Percentiles rank a stretch among this genome's conserved stretches.
Evolutionary conservation across 2,888 invertebrate species (phyloP).

Genomic region (Dichetophora obliterata): DNA sequence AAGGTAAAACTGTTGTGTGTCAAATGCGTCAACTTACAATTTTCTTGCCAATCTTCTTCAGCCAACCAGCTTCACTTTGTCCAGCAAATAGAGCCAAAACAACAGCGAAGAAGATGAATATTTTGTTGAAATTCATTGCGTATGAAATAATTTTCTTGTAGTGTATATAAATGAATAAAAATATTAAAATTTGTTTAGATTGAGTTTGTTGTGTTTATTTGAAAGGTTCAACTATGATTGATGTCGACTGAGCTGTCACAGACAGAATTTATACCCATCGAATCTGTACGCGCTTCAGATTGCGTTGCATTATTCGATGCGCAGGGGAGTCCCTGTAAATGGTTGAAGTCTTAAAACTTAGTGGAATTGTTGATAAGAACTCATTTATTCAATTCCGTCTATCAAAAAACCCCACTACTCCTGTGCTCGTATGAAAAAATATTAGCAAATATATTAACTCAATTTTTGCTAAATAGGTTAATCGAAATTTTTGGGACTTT

Average conservation of each 20-base stretch:
- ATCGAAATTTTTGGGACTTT: no score
- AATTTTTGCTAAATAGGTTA: no score
- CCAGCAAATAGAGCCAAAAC: conserved; percentile 54
- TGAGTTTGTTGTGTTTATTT: not conserved
- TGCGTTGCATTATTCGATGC: not conserved
- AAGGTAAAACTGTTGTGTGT: no score
- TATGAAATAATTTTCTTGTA: not conserved
- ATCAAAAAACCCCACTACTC: no score
- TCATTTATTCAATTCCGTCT: no score
- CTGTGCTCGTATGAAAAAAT: no score
- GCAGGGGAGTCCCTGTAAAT: not conserved
- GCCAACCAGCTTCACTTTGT: conserved; percentile 57
- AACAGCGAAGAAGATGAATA: conserved; percentile 57
- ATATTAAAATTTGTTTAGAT: no score
- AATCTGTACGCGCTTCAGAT: not conserved
- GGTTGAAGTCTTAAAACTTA: not conserved
- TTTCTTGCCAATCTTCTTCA: conserved; percentile 57
- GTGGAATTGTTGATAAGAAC: no score
- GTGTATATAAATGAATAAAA: no score
- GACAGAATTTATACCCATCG: not conserved
- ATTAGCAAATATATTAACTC: no score
- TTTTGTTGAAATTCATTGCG: conserved; percentile 56
- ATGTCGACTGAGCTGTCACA: not conserved
- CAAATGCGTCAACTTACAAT: conserved; percentile 49
- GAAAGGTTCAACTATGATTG: not conserved